Conservation (phyloP, 2,113 vertebrate species). For the Apeltes quadracus region DNA sequence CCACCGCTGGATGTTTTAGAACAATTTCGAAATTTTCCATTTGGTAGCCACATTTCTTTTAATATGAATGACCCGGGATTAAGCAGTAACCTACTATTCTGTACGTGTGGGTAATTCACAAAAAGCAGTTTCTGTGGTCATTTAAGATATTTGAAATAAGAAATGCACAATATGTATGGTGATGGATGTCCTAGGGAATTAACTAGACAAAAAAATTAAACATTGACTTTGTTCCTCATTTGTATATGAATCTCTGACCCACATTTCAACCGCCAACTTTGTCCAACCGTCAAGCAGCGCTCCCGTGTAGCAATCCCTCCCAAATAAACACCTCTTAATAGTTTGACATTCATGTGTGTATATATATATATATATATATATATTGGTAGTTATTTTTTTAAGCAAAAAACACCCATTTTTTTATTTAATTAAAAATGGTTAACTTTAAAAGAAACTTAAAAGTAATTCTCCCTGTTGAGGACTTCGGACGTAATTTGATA, state of each 20-base stretch:
- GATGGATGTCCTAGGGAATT: neutral
- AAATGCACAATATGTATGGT: neutral
- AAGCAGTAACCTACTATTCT: neutral
- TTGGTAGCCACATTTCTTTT: neutral
- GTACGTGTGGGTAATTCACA: neutral
- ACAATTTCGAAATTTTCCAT: neutral
- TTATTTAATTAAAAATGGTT: neutral
- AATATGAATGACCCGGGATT: neutral
- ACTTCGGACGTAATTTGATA: constrained; percentile 3
- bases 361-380: too few relatives aligned
- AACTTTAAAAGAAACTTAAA: too few relatives aligned
- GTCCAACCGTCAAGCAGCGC: too few relatives aligned
- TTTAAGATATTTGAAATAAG: neutral
- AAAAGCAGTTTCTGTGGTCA: neutral
- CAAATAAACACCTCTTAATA: neutral
- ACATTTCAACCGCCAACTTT: neutral
- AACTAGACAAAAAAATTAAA: neutral
- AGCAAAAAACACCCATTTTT: neutral
- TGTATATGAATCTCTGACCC: neutral
- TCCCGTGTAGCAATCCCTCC: too few relatives aligned
- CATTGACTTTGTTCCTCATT: neutral
- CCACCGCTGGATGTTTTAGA: neutral
- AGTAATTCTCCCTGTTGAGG: neutral
- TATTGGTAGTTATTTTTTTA: neutral
- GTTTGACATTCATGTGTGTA: neutral